Conservation (phyloP, 2,797 vertebrate species). For the Morelia viridis region DNA sequence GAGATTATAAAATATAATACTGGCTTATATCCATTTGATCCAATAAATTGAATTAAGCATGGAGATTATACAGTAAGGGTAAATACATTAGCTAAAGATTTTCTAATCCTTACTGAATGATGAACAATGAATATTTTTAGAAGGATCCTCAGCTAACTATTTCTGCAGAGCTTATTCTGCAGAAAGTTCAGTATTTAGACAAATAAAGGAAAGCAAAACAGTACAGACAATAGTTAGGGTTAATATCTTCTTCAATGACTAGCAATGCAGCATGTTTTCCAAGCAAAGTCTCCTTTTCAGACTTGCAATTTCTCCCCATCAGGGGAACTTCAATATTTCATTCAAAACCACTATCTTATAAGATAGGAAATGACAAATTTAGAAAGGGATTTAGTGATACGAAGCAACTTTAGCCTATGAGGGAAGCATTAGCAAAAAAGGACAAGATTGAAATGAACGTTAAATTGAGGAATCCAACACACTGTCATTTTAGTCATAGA, state of each 20-base stretch:
- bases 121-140: neutral
- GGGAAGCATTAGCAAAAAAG: slow-evolving; percentile 3
- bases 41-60: neutral
- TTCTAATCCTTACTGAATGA: slow-evolving; percentile 22
- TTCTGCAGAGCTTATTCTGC: neutral
- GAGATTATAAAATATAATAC: neutral
- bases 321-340: slow-evolving; percentile 11
- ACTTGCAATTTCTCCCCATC: slow-evolving; percentile 2
- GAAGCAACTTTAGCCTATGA: neutral
- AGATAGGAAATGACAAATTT: neutral
- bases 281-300: slow-evolving; percentile 1
- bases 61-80: neutral
- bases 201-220: slow-evolving; percentile 24
- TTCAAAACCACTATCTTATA: slow-evolving; percentile 19
- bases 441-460: slow-evolving; percentile 2
- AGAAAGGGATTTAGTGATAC: neutral
- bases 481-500: neutral
- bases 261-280: slow-evolving; percentile 3
- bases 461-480: neutral
- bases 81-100: neutral
- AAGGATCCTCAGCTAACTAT: neutral
- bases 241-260: slow-evolving; percentile 31
- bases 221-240: neutral
- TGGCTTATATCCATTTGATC: neutral
- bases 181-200: slow-evolving; percentile 27